Evolutionary conservation across 2,797 vertebrate genomes (phyloP), one percentile per base, ranked within the genome.

Genomic region (Cirrhinus mrigala): DNA sequence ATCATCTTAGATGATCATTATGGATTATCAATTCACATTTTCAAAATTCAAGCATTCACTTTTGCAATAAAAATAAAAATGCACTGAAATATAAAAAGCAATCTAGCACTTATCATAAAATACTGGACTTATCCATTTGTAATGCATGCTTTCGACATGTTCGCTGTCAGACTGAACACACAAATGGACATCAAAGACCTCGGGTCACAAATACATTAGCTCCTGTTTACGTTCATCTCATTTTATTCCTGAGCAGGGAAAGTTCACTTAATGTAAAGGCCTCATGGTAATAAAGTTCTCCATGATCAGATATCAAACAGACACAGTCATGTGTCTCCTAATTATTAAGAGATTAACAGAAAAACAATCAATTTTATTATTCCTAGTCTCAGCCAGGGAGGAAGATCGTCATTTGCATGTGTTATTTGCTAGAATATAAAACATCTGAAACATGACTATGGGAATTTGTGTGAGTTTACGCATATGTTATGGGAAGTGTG

Each of bases 201-300:
- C 12, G 44, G 54, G 54, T 62, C 11, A 60, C 11, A 48, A 75
- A 83, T 52, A 83, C 71, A 75, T 24, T 16, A 60, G 37, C 54
- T 82, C 2, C 9, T 6, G 18, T 60, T 60, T 71, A 40, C 16
- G 37, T 77, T 77, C 12, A 54, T 6, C 56, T 60, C 2, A 46
- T 60, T 82, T 82, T 22, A 48, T 73, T 73, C 52, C 80, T 60
- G 80, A 71, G 33, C 10, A 82, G 11, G 18, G 10, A 22, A 73
- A 29, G 20, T 29, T 46, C 6, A 22, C 12, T 70, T 6, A 46
- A n/a, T 22, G 11, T n/a, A 62, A 48, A 60, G 12, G 44, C 56
- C 15, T 62, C 18, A n/a, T 33, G 27, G 40, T 60, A 0, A 33
- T 37, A 22, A 68, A 7, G 4, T 14, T 33, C 24, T 62, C 40